phyloP scores from a whole-genome alignment of 2,888 invertebrate species.

The Ectobius pallidus region DNA sequence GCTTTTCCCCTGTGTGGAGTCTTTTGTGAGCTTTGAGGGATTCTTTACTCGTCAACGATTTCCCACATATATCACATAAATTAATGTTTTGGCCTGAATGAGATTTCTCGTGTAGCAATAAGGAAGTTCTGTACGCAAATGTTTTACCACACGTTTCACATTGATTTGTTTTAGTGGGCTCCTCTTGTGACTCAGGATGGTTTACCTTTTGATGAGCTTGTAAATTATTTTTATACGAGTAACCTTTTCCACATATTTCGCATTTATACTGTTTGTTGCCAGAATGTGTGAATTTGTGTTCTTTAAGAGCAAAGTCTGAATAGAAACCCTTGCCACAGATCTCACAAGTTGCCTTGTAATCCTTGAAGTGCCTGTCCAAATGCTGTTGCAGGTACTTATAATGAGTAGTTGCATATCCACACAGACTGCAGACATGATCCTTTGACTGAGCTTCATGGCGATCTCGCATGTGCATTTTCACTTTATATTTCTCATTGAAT shows the following conservation, averaged over 20 bases:
- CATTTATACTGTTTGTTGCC: constrained; percentile 59
- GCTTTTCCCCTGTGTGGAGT: constrained; percentile 56
- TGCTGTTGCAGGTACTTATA: constrained; percentile 60
- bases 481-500: constrained; percentile 47
- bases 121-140: constrained; percentile 61
- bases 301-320: constrained; percentile 59
- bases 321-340: constrained; percentile 63
- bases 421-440: constrained; percentile 49
- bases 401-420: constrained; percentile 56
- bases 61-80: constrained; percentile 56
- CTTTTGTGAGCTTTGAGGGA: constrained; percentile 57
- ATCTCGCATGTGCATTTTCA: constrained; percentile 44
- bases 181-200: constrained; percentile 48
- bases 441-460: constrained; percentile 31
- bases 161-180: constrained; percentile 42
- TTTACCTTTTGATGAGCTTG: constrained; percentile 53
- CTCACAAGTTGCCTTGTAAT: constrained; percentile 61
- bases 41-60: constrained; percentile 46
- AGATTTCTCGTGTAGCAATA: constrained; percentile 62
- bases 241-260: constrained; percentile 56
- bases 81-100: constrained; percentile 51
- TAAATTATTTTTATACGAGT: constrained; percentile 51
- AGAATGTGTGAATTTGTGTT: constrained; percentile 65
- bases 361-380: constrained; percentile 61
- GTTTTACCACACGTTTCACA: constrained; percentile 58